phyloP scores from a whole-genome alignment of 2,888 invertebrate genomes.

The Mesorhabditis spiculigera region DNA sequence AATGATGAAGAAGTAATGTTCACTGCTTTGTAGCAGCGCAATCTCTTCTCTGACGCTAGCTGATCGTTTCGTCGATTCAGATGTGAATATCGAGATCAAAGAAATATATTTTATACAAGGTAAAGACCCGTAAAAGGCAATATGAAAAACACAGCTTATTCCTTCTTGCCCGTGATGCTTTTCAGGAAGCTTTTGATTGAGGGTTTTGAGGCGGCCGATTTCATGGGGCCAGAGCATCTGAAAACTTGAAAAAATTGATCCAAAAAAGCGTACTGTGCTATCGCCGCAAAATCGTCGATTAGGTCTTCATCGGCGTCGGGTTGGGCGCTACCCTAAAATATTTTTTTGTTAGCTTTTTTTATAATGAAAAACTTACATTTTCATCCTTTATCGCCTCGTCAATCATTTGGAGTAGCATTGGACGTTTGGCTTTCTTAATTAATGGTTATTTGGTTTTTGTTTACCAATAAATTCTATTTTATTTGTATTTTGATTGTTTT shows the following conservation, averaged over 20 bases:
- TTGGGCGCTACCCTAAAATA: background rate
- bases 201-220: constrained; percentile 38
- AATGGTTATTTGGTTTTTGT: background rate
- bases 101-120: background rate
- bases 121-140: constrained; percentile 11
- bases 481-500: background rate
- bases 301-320: constrained; percentile 32
- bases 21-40: too few relatives aligned
- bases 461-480: background rate
- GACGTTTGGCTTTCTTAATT: background rate
- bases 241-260: background rate
- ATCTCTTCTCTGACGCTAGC: too few relatives aligned
- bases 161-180: constrained; percentile 36
- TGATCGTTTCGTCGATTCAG: constrained; percentile 7
- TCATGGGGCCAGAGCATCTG: constrained; percentile 38
- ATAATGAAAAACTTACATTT: too few relatives aligned
- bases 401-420: background rate
- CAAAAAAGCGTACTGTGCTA: constrained; percentile 43
- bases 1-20: too few relatives aligned
- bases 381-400: background rate
- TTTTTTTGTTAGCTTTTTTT: too few relatives aligned
- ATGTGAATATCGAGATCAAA: background rate
- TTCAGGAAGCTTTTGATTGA: constrained; percentile 43
- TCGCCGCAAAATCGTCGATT: constrained; percentile 52
- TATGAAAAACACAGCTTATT: background rate